Evolutionary conservation across 1,140 invertebrate species (phyloP).

Genomic region (Sitodiplosis mosellana): DNA sequence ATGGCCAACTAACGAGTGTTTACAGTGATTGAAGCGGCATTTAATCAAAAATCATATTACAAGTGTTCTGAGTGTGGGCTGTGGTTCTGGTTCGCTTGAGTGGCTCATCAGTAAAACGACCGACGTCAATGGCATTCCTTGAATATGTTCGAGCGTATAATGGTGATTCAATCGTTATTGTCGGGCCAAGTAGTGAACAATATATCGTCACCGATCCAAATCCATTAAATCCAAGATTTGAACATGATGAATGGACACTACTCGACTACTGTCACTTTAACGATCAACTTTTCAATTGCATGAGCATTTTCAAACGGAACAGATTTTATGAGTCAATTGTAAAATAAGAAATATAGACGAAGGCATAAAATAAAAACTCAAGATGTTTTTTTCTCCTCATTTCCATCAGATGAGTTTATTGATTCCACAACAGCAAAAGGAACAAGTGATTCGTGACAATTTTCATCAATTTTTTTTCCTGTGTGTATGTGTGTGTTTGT

Average conservation of each 20-base stretch:
- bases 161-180: slow-evolving; percentile 39
- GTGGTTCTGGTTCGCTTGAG: slow-evolving; percentile 28
- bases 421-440: too few relatives aligned
- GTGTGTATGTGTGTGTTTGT: too few relatives aligned
- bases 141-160: slow-evolving; percentile 36
- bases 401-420: too few relatives aligned
- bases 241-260: slow-evolving; percentile 7
- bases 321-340: too few relatives aligned
- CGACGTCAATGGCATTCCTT: slow-evolving; percentile 32
- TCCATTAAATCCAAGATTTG: slow-evolving; percentile 34
- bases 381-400: too few relatives aligned
- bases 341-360: too few relatives aligned
- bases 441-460: too few relatives aligned
- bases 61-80: slow-evolving; percentile 26
- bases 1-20: slow-evolving; percentile 26
- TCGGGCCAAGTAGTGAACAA: slow-evolving; percentile 37
- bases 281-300: too few relatives aligned
- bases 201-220: slow-evolving; percentile 38
- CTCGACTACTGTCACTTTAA: too few relatives aligned
- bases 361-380: too few relatives aligned
- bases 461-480: too few relatives aligned
- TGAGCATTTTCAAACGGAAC: too few relatives aligned
- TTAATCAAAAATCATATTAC: slow-evolving; percentile 16
- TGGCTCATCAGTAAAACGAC: slow-evolving; percentile 27
- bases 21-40: slow-evolving; percentile 18